Conservation (phyloP, 1,140 invertebrate genomes). For the Hyles euphorbiae region DNA sequence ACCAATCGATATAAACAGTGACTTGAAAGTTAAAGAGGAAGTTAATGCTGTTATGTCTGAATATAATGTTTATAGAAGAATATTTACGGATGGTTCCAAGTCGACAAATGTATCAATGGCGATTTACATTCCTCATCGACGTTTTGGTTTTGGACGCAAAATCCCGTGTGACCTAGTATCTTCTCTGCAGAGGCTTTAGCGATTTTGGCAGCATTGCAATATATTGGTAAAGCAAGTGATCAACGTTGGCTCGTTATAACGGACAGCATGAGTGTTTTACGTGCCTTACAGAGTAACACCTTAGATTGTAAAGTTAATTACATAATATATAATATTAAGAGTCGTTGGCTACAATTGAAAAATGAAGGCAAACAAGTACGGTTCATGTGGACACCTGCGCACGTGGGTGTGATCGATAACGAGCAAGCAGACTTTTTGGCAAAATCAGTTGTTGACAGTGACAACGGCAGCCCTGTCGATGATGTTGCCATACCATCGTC, state of each 20-base stretch:
- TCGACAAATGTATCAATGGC: not conserved
- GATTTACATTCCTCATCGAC: not conserved
- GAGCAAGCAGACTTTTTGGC: not conserved
- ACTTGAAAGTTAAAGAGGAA: not conserved
- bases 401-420: not conserved
- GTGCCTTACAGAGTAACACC: not conserved
- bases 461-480: not conserved
- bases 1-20: not conserved
- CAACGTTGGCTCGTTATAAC: not conserved
- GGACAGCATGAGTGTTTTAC: slow-evolving; percentile 3
- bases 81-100: not conserved
- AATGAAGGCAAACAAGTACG: not conserved
- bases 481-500: not conserved
- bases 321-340: slow-evolving; percentile 2
- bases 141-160: not conserved
- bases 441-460: slow-evolving; percentile 1
- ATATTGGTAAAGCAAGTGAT: not conserved
- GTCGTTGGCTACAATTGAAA: not conserved
- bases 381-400: slow-evolving; percentile 1
- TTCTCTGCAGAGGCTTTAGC: not conserved
- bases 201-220: slow-evolving; percentile 1
- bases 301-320: not conserved
- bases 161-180: not conserved
- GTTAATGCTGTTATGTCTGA: not conserved
- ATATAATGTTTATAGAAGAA: not conserved